phyloP scores from a whole-genome alignment of 2,888 invertebrate species.

The Dicranocentrus wangi region DNA sequence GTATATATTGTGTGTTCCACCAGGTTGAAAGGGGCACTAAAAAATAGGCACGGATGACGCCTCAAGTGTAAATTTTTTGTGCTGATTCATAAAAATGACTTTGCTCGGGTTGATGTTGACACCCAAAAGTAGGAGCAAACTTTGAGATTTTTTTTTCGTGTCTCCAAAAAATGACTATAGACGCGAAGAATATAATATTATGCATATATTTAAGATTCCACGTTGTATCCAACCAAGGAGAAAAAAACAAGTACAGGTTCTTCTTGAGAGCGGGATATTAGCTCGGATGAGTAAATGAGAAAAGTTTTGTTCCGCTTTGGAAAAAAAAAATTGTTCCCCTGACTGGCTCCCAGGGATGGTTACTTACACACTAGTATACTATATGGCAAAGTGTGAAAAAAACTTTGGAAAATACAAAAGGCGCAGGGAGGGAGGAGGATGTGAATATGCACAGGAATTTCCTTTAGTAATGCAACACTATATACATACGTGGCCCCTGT shows the following conservation, averaged over 20 bases:
- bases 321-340: not conserved
- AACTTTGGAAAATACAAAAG: not conserved
- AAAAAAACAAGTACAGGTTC: constrained; percentile 1
- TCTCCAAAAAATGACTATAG: not conserved
- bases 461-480: constrained; percentile 1
- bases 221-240: not conserved
- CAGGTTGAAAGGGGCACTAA: too few relatives aligned
- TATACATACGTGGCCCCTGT: constrained; percentile 7
- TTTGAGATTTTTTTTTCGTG: too few relatives aligned
- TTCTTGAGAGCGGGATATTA: constrained; percentile 13
- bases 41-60: constrained; percentile 1
- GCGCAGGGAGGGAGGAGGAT: not conserved
- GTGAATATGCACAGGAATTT: not conserved
- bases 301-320: constrained; percentile 37
- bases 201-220: not conserved
- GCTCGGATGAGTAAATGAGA: constrained; percentile 53
- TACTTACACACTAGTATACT: not conserved
- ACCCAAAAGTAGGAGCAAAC: not conserved
- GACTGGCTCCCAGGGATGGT: not conserved
- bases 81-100: constrained; percentile 32
- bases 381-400: not conserved
- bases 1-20: too few relatives aligned
- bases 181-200: too few relatives aligned
- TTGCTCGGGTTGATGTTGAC: constrained; percentile 12
- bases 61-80: constrained; percentile 15